Base-by-base conservation (phyloP, 2,888 invertebrate genomes). In the Mongoloraphidia duomilia region DNA sequence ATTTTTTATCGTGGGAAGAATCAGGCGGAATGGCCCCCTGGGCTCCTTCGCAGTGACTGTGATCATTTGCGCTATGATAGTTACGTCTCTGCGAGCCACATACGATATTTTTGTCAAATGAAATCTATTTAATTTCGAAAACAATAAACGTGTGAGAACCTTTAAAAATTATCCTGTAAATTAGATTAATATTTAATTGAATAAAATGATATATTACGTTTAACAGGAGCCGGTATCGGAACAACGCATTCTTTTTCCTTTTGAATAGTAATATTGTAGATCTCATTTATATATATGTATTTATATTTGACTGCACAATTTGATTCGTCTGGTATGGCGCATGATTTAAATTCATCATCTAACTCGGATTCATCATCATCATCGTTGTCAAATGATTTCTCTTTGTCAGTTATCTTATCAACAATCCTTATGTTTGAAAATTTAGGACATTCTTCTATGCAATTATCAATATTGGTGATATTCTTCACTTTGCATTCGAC, bases 401-500 rank as follows among this genome's bases (percentile, higher is more conserved):
- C 55, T 10, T 58, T 49, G 13, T 53, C 47, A 13, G 63, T 58
- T 4, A 62, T 58, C 55, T 63, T 58, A 1, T 67, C 63, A 10
- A 69, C 67, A 8, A 63, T 54, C 35, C 62, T 56, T 9, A 65
- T 61, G 26, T 36, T 57, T 53, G 52, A 63, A 65, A 14, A 46
- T 50, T 26, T 26, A 2, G 60, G 60, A 49, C 68, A 68, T 34
- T 62, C 59, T 1, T 53, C 41, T 38, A 41, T 50, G 49, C 68
- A 68, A 34, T 62, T 56, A 8, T 53, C 49, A 48, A 58, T 52
- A 49, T 60, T 56, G 5, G 63, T 58, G 6, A 62, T 58, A 17
- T 65, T 59, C 52, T 76, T 77, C 3, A 69, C 73, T 52, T 69
- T 64, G 58, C 88, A 90, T 59, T 79, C 74, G 0, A 84, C 86